Evolutionary conservation across 2,888 invertebrate genomes (phyloP), one percentile per base, ranked within the genome.

Genomic region (Ophion slaviceki): DNA sequence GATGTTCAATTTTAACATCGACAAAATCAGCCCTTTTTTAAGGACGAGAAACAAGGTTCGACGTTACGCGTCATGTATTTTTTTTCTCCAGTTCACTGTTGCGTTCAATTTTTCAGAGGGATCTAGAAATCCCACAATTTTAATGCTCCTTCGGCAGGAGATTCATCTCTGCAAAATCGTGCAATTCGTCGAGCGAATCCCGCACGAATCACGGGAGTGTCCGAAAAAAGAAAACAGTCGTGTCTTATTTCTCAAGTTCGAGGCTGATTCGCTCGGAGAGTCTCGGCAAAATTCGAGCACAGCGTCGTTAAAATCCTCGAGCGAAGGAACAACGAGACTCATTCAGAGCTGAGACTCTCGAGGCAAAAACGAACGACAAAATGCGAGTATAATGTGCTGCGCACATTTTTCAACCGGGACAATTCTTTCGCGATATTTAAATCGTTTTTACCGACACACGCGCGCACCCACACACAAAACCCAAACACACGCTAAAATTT

Each of bases 371-470:
- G 14, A 53, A 66, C 14, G 47, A 14, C 6, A 20, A 64, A 64
- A 32, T 14, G 28, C 10, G 47, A 64, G 36, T 47, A 57, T 40
- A 72, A 72, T 71, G 84, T 81, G 81, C 84, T 68, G 84, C 67
- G 84, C 81, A 67, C 84, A 81, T 81, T 71, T 36, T 80, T 66
- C 20, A 84, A 57, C 53, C 47, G 62, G 36, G 47, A 61, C 14
- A 32, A 40, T 57, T 53, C 53, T 24, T 20, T 76, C 24, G 68
- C 47, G 57, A 67, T 64, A 53, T 79, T 70, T 36, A 59, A 76
- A 75, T 57, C 62, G 66, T 79, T 83, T 80, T 71, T 57, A 45
- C 61, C 62, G 57, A 57, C 68, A 61, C 24, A 20, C n/a, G 17
- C 24, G 32, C 57, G 45, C 47, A 57, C n/a, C n/a, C 40, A 59